These are phyloP conservation scores for Myodes glareolus DNA, from an alignment of 2,113 vertebrate species.

Conservation along the genomic window DNA sequence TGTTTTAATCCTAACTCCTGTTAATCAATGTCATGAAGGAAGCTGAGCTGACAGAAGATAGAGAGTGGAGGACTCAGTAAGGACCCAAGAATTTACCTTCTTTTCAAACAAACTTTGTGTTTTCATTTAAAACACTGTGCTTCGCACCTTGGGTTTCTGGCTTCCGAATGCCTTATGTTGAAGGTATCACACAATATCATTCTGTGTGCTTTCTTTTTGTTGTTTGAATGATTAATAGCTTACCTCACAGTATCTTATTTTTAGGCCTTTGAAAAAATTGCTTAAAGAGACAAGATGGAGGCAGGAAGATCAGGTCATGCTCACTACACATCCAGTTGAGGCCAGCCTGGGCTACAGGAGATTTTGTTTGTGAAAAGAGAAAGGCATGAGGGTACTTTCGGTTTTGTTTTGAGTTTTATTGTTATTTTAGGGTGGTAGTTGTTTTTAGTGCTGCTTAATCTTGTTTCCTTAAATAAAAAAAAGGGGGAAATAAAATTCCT, in stretches of 20 bases:
- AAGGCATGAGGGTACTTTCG: neutral
- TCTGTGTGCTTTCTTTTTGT: neutral
- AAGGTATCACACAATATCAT: neutral
- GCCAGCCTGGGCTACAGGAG: neutral
- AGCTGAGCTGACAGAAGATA: neutral
- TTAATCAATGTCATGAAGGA: conserved; percentile 19
- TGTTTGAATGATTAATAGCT: conserved; percentile 22
- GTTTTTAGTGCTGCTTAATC: neutral
- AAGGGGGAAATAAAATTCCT: neutral
- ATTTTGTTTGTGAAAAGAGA: neutral
- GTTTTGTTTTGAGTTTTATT: neutral
- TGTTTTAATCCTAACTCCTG: neutral
- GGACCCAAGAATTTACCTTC: neutral
- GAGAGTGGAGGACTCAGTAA: neutral
- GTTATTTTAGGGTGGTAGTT: neutral
- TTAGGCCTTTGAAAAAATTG: neutral
- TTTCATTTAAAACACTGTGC: neutral
- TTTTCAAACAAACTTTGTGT: neutral
- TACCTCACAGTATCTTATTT: neutral
- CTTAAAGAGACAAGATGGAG: neutral
- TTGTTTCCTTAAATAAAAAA: neutral
- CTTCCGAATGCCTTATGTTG: neutral
- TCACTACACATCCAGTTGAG: neutral
- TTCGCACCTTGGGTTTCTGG: neutral
- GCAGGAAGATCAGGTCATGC: neutral